Conservation (phyloP, 1,140 invertebrate species). For the Caerostris darwini region DNA sequence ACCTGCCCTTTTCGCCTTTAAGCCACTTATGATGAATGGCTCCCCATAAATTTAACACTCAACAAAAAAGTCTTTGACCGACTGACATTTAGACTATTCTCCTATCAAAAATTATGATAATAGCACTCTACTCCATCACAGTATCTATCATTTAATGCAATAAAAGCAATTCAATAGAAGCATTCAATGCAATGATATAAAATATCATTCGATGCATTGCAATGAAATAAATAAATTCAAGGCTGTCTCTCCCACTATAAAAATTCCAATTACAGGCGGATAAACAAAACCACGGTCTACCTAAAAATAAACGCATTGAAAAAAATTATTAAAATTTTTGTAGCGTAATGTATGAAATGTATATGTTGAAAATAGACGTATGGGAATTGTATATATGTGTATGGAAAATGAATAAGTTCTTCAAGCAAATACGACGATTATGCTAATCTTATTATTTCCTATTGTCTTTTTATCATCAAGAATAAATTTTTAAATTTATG, state of each 20-base stretch:
- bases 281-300: not conserved
- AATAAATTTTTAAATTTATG: too few relatives aligned
- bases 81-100: not conserved
- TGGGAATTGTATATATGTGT: too few relatives aligned
- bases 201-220: not conserved
- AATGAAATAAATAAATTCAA: too few relatives aligned
- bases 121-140: conserved; percentile 18
- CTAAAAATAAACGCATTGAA: not conserved
- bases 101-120: conserved; percentile 33
- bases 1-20: not conserved
- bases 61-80: conserved; percentile 24
- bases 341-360: too few relatives aligned
- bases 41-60: not conserved
- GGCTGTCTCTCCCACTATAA: too few relatives aligned
- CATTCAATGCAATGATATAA: not conserved
- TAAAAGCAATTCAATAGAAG: not conserved
- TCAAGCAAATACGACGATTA: too few relatives aligned
- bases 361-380: too few relatives aligned
- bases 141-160: not conserved
- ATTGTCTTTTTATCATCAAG: too few relatives aligned
- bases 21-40: not conserved
- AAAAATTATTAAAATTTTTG: too few relatives aligned
- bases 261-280: not conserved
- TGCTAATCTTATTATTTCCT: too few relatives aligned
- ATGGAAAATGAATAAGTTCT: too few relatives aligned